A percentile compares a stretch with the other conserved stretches of the same genome.
phyloP scores from a whole-genome alignment of 2,797 vertebrate genomes.

The Sebastiscus tertius region DNA sequence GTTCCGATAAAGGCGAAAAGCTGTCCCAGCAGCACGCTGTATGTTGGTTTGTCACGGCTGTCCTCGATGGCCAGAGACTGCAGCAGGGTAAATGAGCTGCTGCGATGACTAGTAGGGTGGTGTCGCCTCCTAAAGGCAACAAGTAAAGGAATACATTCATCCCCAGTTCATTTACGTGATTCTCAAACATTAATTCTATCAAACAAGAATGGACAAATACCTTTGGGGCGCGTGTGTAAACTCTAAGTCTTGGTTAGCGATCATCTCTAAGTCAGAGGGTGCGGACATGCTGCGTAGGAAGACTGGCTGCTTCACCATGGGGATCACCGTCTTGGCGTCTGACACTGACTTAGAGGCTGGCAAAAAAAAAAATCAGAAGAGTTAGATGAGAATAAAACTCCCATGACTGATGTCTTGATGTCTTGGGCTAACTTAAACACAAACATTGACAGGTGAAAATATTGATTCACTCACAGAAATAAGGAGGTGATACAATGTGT shows the following conservation, averaged over 20 bases:
- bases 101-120: slow-evolving; percentile 93
- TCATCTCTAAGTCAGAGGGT: slow-evolving; percentile 98
- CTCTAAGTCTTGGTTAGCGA: slow-evolving; percentile 95
- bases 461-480: neutral
- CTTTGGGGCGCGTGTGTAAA: slow-evolving; percentile 92
- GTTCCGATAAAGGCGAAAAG: slow-evolving; percentile 99
- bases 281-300: slow-evolving; percentile 99
- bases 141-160: neutral
- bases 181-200: neutral
- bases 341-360: slow-evolving; percentile 95
- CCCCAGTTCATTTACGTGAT: neutral
- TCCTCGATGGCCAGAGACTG: slow-evolving; percentile 94
- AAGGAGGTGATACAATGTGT: neutral
- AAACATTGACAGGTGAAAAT: neutral
- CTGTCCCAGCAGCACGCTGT: slow-evolving; percentile 95
- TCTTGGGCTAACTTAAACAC: neutral
- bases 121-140: slow-evolving; percentile 88
- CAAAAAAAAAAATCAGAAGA: slow-evolving; percentile 10
- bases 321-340: slow-evolving; percentile 91
- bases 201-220: slow-evolving; percentile 56
- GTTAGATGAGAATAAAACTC: neutral
- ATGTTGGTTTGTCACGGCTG: slow-evolving; percentile 94
- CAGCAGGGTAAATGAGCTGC: slow-evolving; percentile 96
- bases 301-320: slow-evolving; percentile 92
- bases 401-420: neutral